Base-by-base conservation (phyloP, 2,888 invertebrate genomes). In the Sacculina carcini region DNA sequence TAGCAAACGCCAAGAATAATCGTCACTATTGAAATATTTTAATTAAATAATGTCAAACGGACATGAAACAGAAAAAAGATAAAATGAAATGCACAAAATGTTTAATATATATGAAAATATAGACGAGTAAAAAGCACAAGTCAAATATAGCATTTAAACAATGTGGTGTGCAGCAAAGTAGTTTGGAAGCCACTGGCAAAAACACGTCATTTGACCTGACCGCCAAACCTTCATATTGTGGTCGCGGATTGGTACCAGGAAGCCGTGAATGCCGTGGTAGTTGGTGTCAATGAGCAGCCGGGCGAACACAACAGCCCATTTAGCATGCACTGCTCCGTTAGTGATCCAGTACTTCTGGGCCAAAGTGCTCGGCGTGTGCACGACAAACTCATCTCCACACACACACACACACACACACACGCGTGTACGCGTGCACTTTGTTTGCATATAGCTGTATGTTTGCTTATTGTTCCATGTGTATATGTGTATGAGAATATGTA, bases 341-440 rank as follows among this genome's bases (percentile, higher is more conserved):
- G 58, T 58, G 53, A 59, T 59, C 58, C 58, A 58, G 50, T 59
- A 58, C 51, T 59, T 59, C 47, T 58, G 58, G 9, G 59, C 57
- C 46, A 58, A 51, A 7, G 56, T 52, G 12, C 29, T 53, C 10
- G 59, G 58, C 1, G 59, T 57, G 51, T 58, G 53, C 9, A 59
- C 54, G 32, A 58, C 51, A 23, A 59, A 54, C 51, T 59, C 59
- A 31, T 54, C 54, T 55, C 52, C 24, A 19, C 21, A 9, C 34
- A 36, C 7, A 14, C 9, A 23, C 29, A n/a, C n/a, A n/a, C n/a
- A n/a, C n/a, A n/a, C n/a, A n/a, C n/a, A n/a, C n/a, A n/a, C n/a
- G n/a, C n/a, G n/a, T n/a, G n/a, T n/a, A n/a, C n/a, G n/a, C n/a
- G n/a, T n/a, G n/a, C n/a, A n/a, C n/a, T n/a, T n/a, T n/a, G n/a